phyloP scores from a whole-genome alignment of 2,888 invertebrate species.

The Eupeodes latifasciatus region DNA sequence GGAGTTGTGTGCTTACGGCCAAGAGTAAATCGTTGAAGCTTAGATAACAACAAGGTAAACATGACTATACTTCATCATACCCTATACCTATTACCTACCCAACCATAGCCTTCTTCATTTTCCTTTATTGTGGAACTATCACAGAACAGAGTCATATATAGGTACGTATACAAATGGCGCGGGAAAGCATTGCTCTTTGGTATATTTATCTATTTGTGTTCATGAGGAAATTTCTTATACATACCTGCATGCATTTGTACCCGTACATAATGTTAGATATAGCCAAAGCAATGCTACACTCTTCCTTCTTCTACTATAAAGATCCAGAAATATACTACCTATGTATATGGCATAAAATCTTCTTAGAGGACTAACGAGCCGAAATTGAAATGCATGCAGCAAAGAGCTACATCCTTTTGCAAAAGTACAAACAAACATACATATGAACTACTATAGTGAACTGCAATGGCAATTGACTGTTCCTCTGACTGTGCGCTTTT shows the following conservation, averaged over 20 bases:
- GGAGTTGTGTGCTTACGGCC: slow-evolving; percentile 70
- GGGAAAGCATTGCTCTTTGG: slow-evolving; percentile 23
- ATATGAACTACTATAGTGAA: not conserved
- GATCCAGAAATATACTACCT: slow-evolving; percentile 8
- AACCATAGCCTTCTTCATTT: slow-evolving; percentile 42
- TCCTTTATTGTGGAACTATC: slow-evolving; percentile 46
- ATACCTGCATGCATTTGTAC: not conserved
- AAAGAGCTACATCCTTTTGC: slow-evolving; percentile 36
- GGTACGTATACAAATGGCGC: slow-evolving; percentile 16
- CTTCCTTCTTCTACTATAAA: not conserved
- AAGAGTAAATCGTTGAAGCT: slow-evolving; percentile 68
- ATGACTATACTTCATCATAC: slow-evolving; percentile 61
- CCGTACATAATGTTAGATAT: not conserved
- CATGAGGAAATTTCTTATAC: slow-evolving; percentile 2
- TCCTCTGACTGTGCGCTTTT: slow-evolving; percentile 31
- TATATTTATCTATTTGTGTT: slow-evolving; percentile 16
- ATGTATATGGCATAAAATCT: slow-evolving; percentile 43
- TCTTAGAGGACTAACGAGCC: slow-evolving; percentile 69
- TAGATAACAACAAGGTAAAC: slow-evolving; percentile 71
- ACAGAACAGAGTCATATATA: slow-evolving; percentile 1
- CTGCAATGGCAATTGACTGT: slow-evolving; percentile 63
- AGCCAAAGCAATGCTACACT: not conserved
- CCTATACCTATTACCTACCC: not conserved
- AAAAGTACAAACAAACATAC: not conserved
- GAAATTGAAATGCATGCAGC: slow-evolving; percentile 68